Evolutionary conservation across 1,140 invertebrate genomes (phyloP).

Genomic region (Drusus annulatus): DNA sequence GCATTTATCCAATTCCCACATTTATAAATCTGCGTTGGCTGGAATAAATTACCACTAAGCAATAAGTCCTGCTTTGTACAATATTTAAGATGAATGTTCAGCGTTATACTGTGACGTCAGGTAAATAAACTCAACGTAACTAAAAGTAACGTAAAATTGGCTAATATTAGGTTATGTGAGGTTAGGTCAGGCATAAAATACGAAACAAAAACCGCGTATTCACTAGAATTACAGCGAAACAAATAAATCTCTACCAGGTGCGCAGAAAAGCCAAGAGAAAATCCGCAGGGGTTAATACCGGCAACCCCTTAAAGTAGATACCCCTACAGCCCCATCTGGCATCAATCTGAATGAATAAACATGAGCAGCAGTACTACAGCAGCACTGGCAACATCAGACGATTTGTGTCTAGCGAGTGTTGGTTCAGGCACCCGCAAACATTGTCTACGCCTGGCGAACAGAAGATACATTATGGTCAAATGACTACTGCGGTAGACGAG

Average conservation of each 20-base stretch:
- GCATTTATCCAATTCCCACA: too few relatives aligned
- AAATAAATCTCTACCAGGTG: neutral
- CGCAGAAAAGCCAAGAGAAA: neutral
- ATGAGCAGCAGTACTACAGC: constrained; percentile 7
- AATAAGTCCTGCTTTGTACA: too few relatives aligned
- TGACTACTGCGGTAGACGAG: neutral
- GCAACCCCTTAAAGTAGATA: neutral
- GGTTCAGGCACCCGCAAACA: constrained; percentile 4
- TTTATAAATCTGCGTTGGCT: too few relatives aligned
- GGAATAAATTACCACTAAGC: too few relatives aligned
- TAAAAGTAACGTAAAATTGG: too few relatives aligned
- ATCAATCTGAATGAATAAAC: constrained; percentile 34
- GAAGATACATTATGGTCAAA: neutral
- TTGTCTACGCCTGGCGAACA: neutral
- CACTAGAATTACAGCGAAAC: too few relatives aligned
- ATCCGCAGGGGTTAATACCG: neutral
- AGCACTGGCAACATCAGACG: neutral
- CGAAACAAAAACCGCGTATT: too few relatives aligned
- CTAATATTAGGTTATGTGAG: too few relatives aligned
- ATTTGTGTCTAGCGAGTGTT: constrained; percentile 3
- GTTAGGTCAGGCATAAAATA: too few relatives aligned
- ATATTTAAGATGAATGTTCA: too few relatives aligned
- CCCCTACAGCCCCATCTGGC: constrained; percentile 10
- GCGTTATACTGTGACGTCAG: too few relatives aligned
- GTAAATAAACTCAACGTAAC: too few relatives aligned